Percentiles rank a stretch among this genome's conserved stretches.
Evolutionary conservation across 2,113 vertebrate genomes (phyloP).

Genomic region (Egretta garzetta): DNA sequence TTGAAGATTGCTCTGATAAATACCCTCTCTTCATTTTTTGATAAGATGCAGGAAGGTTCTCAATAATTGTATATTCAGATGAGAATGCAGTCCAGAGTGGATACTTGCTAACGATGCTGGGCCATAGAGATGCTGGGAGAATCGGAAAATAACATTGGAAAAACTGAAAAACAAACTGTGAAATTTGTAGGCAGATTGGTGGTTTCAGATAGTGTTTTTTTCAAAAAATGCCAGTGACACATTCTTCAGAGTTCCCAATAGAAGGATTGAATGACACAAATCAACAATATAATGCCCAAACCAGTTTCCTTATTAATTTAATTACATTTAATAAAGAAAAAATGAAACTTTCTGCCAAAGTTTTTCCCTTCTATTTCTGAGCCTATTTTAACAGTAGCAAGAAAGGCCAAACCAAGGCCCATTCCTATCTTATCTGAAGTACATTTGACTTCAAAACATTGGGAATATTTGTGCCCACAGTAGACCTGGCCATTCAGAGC

Average conservation of each 20-base stretch:
- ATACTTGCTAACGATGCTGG: background rate
- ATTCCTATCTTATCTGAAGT: background rate
- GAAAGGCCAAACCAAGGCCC: background rate
- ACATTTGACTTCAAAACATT: accelerated
- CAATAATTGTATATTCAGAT: background rate
- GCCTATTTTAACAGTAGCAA: background rate
- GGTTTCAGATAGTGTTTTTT: background rate
- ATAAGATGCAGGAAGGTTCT: background rate
- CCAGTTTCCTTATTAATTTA: background rate
- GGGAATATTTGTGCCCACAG: background rate
- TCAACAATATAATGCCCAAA: background rate
- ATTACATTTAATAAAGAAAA: background rate
- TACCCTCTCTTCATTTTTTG: background rate
- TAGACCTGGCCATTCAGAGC: background rate
- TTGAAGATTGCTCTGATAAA: background rate
- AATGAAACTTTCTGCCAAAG: background rate
- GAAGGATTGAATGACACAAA: background rate
- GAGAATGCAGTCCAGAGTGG: background rate
- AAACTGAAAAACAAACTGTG: background rate
- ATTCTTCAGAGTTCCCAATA: background rate
- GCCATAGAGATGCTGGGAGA: background rate
- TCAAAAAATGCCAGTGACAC: background rate
- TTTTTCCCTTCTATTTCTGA: background rate
- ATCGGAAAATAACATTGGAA: background rate
- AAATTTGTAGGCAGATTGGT: background rate